phyloP scores from a whole-genome alignment of 2,888 invertebrate genomes.

The Erpobdella octoculata region DNA sequence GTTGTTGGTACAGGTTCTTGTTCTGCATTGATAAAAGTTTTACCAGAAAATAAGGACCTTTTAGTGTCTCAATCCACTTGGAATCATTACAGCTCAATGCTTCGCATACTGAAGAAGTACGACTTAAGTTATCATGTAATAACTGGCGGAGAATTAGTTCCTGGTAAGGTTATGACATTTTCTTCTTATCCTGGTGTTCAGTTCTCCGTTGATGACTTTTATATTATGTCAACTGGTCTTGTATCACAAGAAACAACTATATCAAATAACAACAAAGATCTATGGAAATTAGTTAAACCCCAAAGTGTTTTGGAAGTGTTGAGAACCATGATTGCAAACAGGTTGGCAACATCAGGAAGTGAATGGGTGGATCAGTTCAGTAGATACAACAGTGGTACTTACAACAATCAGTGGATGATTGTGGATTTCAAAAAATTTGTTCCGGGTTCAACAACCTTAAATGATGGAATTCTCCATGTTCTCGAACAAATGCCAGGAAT shows the following conservation, averaged over 20 bases:
- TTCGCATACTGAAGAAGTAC: constrained; percentile 75
- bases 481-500: constrained; percentile 64
- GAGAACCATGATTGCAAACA: constrained; percentile 73
- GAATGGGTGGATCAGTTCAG: constrained; percentile 68
- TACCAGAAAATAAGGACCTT: constrained; percentile 58
- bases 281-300: constrained; percentile 64
- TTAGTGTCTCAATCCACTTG: constrained; percentile 74
- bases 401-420: constrained; percentile 79
- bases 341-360: constrained; percentile 64
- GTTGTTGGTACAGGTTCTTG: constrained; percentile 55
- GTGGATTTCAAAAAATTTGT: constrained; percentile 65
- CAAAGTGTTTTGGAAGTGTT: constrained; percentile 54
- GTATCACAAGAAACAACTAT: constrained; percentile 69
- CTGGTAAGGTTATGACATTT: constrained; percentile 66
- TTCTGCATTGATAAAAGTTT: constrained; percentile 63
- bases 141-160: constrained; percentile 53
- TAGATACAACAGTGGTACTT: constrained; percentile 69
- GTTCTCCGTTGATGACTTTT: constrained; percentile 75
- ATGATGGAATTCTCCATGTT: constrained; percentile 61
- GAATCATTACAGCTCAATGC: constrained; percentile 72
- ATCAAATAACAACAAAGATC: constrained; percentile 64
- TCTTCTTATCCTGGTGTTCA: constrained; percentile 73
- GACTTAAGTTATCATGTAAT: constrained; percentile 62
- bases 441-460: constrained; percentile 49
- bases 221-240: constrained; percentile 61